phyloP scores from a whole-genome alignment of 2,113 vertebrate species.

The Xenus cinereus region DNA sequence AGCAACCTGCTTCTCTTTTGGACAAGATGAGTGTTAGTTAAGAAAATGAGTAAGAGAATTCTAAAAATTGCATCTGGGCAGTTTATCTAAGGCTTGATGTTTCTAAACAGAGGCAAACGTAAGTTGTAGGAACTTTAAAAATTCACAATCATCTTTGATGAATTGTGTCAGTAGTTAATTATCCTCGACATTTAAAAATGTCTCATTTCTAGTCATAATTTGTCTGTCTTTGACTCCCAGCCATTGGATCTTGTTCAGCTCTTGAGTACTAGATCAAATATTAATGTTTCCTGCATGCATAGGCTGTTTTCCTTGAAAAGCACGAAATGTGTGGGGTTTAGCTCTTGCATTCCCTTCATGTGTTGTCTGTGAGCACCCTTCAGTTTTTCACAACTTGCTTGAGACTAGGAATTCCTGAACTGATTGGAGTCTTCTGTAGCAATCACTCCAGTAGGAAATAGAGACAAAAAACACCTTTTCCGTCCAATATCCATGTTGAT shows the following conservation, averaged over 20 bases:
- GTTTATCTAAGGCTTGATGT: not conserved
- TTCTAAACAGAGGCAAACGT: not conserved
- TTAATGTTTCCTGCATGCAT: not conserved
- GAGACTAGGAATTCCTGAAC: not conserved
- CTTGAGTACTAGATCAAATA: not conserved
- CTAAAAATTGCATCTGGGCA: not conserved
- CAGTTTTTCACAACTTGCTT: not conserved
- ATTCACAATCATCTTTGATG: not conserved
- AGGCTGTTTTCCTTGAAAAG: not conserved
- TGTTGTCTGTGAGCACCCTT: not conserved
- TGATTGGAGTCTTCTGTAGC: not conserved
- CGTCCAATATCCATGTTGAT: accelerated
- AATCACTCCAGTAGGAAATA: not conserved
- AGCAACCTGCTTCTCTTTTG: not conserved
- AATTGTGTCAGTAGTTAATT: not conserved
- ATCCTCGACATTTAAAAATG: not conserved
- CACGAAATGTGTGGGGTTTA: not conserved
- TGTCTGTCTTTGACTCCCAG: not conserved
- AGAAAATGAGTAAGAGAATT: not conserved
- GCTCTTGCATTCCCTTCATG: not conserved
- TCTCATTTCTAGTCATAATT: not conserved
- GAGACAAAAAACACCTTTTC: not conserved
- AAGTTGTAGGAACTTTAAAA: not conserved
- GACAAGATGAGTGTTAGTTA: not conserved
- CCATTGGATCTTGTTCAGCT: not conserved